Conservation (phyloP, 1,140 invertebrate genomes). For the Ylistrum balloti region DNA sequence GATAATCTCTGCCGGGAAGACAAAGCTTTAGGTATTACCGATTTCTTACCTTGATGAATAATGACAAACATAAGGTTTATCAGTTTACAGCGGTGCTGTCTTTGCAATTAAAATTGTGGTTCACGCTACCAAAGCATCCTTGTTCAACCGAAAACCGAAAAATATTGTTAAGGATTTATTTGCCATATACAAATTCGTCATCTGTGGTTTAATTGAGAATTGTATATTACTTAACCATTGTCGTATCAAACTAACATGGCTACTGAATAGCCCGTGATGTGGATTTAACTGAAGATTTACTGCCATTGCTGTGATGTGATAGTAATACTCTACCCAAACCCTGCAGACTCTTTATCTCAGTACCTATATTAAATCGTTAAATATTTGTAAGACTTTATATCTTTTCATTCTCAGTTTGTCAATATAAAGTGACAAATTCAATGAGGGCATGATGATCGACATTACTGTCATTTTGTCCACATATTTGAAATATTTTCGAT, state of each 20-base stretch:
- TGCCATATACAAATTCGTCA: too few species aligned
- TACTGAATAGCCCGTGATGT: neutral
- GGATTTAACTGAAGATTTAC: neutral
- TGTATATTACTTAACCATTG: too few species aligned
- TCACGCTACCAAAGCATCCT: too few species aligned
- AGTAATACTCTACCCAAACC: neutral
- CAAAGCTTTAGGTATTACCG: neutral
- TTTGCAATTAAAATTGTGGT: too few species aligned
- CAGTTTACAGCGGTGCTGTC: too few species aligned
- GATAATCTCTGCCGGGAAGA: neutral
- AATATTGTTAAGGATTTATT: too few species aligned
- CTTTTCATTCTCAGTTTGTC: neutral
- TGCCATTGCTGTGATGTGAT: neutral
- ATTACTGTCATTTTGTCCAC: neutral
- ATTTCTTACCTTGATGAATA: neutral
- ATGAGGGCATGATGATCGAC: neutral
- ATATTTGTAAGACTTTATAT: neutral
- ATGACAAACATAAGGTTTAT: too few species aligned
- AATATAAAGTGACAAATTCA: neutral
- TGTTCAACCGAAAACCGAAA: too few species aligned
- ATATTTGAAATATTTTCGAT: neutral
- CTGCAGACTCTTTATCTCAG: neutral
- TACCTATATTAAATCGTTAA: neutral
- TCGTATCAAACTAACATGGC: neutral
- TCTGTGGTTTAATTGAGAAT: too few species aligned